These are phyloP conservation scores for Muricea muricata DNA, from an alignment of 92 coral and sea anemone genomes.

Conservation along the genomic window DNA sequence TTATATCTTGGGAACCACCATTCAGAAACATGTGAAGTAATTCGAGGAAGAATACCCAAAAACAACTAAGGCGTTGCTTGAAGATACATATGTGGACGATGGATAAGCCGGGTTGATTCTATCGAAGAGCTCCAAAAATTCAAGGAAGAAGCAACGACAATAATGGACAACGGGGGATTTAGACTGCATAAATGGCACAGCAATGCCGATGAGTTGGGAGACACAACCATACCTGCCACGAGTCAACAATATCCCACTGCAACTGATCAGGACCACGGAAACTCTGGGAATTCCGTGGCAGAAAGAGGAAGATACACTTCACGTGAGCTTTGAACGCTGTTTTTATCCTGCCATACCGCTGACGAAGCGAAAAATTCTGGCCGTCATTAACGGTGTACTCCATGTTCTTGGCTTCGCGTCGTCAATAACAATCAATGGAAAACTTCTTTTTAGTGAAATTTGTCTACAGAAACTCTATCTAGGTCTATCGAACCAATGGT, in stretches of 20 bases:
- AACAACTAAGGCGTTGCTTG: not conserved
- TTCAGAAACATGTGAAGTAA: not conserved
- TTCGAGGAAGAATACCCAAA: too few species aligned
- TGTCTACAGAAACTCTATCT: too few species aligned
- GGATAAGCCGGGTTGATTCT: not conserved
- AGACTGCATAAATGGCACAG: constrained; percentile 77
- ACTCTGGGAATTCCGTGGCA: constrained; percentile 25
- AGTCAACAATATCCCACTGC: too few species aligned
- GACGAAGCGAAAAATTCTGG: constrained; percentile 72
- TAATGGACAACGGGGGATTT: constrained; percentile 66
- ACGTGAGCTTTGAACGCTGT: not conserved
- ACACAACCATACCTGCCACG: too few species aligned
- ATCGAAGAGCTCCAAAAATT: constrained; percentile 1
- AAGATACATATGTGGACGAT: constrained; percentile 23
- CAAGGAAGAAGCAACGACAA: constrained; percentile 69
- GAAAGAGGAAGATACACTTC: not conserved
- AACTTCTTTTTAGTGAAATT: too few species aligned
- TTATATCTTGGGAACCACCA: too few species aligned
- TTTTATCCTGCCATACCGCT: constrained; percentile 18
- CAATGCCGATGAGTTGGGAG: constrained; percentile 47
- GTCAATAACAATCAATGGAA: too few species aligned
- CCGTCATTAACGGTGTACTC: constrained; percentile 62
- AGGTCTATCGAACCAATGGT: too few species aligned
- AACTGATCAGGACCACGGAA: not conserved
- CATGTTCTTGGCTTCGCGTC: constrained; percentile 66